phyloP scores from a whole-genome alignment of 2,888 invertebrate species.

The Tetrapedia diversipes region DNA sequence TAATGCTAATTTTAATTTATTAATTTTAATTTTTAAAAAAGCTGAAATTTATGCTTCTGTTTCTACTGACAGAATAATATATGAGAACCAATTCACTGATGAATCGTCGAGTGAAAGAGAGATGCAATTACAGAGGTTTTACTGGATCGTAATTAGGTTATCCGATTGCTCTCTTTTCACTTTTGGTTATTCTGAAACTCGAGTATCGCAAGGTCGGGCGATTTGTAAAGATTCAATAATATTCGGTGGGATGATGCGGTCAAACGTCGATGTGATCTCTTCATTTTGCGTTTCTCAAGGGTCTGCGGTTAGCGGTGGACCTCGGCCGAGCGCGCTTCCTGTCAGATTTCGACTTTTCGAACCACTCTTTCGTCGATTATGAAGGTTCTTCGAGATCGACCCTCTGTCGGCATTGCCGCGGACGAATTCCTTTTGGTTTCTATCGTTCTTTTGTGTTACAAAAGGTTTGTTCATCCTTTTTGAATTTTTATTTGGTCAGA shows the following conservation, averaged over 20 bases:
- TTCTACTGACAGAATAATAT: no score
- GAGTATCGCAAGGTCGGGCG: slow-evolving; percentile 5
- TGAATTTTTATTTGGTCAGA: no score
- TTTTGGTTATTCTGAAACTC: background rate
- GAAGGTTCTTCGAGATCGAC: background rate
- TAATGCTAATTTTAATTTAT: no score
- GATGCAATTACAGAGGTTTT: no score
- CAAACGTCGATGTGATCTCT: background rate
- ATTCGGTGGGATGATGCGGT: slow-evolving; percentile 11
- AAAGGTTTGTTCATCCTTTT: no score
- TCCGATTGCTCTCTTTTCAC: no score
- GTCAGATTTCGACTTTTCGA: slow-evolving; percentile 18
- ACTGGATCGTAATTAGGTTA: no score
- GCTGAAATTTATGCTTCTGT: no score
- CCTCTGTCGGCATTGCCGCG: background rate
- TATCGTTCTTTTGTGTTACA: no score
- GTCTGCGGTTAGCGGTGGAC: slow-evolving; percentile 21
- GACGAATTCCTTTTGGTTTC: background rate
- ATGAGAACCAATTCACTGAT: no score
- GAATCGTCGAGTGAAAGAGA: no score
- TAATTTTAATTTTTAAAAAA: no score
- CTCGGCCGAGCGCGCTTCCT: slow-evolving; percentile 2
- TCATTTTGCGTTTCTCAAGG: slow-evolving; percentile 1
- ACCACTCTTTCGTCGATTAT: background rate
- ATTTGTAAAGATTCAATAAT: slow-evolving; percentile 12